Percentiles rank a stretch among this genome's conserved stretches.
These are phyloP conservation scores for Trichosurus vulpecula DNA, from an alignment of 2,797 vertebrate genomes.

Conservation along the genomic window DNA sequence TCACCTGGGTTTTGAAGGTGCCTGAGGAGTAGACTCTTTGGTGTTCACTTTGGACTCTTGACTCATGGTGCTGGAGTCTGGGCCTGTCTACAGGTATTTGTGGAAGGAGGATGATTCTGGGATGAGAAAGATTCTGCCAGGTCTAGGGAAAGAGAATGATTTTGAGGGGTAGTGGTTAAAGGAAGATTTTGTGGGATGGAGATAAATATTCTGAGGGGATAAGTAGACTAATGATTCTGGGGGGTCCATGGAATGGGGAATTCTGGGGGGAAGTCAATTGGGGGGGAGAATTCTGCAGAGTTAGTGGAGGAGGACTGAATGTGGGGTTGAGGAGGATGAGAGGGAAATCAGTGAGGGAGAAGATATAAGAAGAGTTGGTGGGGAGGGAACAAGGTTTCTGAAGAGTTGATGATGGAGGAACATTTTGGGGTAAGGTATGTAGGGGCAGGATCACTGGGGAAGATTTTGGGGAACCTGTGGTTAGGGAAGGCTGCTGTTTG, in stretches of 20 bases:
- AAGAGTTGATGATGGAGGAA: background rate
- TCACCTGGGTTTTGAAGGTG: conserved; percentile 64
- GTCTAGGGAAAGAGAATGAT: background rate
- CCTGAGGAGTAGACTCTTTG: conserved; percentile 56
- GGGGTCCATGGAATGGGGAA: background rate
- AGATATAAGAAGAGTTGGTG: background rate
- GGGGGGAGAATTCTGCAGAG: background rate
- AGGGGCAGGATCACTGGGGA: background rate
- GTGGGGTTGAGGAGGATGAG: background rate
- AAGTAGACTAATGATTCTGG: background rate
- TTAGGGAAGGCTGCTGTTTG: background rate
- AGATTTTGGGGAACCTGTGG: background rate
- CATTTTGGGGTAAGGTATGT: background rate
- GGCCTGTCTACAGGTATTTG: background rate
- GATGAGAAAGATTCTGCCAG: background rate
- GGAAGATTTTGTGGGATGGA: background rate
- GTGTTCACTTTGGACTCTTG: conserved; percentile 74
- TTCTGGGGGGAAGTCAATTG: background rate
- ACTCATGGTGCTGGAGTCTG: conserved; percentile 62
- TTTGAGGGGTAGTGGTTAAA: background rate
- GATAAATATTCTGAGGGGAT: background rate
- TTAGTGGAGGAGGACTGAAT: background rate
- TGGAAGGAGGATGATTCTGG: background rate
- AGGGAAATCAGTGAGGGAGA: background rate
- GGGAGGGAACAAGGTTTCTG: background rate